A percentile compares a stretch with the other conserved stretches of the same genome.
Evolutionary conservation across 1,140 invertebrate genomes (phyloP).

Genomic region (Dreissena polymorpha): DNA sequence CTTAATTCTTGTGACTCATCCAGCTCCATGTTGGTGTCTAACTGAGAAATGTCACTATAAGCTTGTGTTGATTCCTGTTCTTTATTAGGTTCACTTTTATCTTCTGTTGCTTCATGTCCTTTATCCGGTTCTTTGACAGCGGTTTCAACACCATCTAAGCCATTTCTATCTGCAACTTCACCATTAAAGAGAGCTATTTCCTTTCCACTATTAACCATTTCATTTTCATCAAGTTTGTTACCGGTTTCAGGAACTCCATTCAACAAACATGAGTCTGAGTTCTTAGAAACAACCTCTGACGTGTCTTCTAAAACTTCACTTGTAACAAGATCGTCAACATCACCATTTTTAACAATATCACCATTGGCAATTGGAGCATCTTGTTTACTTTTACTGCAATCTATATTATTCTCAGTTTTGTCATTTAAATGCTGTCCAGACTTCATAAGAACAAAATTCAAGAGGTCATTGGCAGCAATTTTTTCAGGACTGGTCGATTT

Average conservation of each 20-base stretch:
- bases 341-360: no score
- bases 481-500: neutral
- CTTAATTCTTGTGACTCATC: neutral
- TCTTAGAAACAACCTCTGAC: no score
- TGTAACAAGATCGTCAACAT: no score
- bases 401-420: neutral
- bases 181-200: no score
- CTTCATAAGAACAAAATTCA: neutral
- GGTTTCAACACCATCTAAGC: neutral
- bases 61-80: neutral
- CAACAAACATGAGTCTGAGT: no score
- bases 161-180: neutral
- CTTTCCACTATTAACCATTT: no score
- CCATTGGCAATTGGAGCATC: no score
- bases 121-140: conserved; percentile 34
- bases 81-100: conserved; percentile 1
- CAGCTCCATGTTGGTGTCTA: neutral
- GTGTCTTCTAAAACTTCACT: no score
- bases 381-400: neutral
- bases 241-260: no score
- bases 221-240: no score
- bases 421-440: neutral
- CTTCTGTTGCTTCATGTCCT: neutral
- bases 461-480: neutral
- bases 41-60: neutral